Evolutionary conservation across 2,797 vertebrate genomes (phyloP).

Genomic region (Staurois parvus): DNA sequence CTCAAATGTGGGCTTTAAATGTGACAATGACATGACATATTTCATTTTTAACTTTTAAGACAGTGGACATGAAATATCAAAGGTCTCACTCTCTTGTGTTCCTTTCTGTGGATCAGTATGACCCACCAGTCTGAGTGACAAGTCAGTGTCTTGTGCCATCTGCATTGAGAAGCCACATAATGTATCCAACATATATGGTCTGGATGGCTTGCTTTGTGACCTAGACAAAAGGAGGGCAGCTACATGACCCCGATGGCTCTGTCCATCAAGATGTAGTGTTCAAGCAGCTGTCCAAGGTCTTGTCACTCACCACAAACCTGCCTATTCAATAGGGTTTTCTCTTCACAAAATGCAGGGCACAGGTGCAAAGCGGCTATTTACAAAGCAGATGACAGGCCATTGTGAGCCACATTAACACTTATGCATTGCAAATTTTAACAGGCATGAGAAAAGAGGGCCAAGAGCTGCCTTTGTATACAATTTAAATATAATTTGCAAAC

Average conservation of each 20-base stretch:
- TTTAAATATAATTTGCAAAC: neutral
- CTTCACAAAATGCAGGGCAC: constrained; percentile 6
- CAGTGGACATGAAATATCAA: too few species aligned
- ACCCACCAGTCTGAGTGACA: constrained; percentile 22
- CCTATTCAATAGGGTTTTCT: constrained; percentile 15
- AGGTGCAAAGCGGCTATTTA: constrained; percentile 37
- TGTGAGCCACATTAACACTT: neutral
- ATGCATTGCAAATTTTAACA: neutral
- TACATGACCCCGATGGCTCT: neutral
- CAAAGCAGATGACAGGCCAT: neutral
- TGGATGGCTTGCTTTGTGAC: constrained; percentile 25
- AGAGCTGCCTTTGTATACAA: neutral
- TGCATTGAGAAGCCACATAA: constrained; percentile 5
- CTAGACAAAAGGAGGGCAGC: neutral
- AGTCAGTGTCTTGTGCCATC: constrained; percentile 23
- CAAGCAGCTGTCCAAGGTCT: constrained; percentile 29
- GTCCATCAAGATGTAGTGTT: neutral
- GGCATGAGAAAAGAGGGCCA: neutral
- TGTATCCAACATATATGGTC: neutral
- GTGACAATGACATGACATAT: too few species aligned
- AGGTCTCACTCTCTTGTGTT: neutral
- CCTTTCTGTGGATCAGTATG: neutral
- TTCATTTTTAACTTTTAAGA: too few species aligned
- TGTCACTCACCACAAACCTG: constrained; percentile 2
- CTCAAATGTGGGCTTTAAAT: too few species aligned